Conservation (phyloP, 2,888 invertebrate species). For the Oxyscelio sp. region DNA sequence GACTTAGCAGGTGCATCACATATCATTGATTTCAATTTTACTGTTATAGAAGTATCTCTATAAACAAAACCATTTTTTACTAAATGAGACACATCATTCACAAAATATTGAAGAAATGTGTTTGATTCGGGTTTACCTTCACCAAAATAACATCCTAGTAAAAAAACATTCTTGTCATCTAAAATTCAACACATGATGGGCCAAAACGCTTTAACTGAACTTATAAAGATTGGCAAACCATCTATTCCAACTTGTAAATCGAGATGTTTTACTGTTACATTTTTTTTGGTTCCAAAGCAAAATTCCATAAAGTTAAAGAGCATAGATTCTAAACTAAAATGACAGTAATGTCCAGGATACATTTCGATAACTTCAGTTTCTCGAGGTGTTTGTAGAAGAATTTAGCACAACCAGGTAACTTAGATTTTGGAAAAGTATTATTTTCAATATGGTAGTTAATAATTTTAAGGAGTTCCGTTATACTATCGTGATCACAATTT, state of each 20-base stretch:
- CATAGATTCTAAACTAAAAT: slow-evolving; percentile 3
- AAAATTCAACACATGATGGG: slow-evolving; percentile 58
- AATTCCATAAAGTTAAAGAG: background rate
- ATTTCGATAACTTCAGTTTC: background rate
- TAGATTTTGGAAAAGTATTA: background rate
- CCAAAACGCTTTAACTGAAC: slow-evolving; percentile 64
- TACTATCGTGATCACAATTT: slow-evolving; percentile 3
- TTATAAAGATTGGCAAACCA: slow-evolving; percentile 44
- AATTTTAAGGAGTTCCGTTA: background rate
- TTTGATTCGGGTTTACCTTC: slow-evolving; percentile 71
- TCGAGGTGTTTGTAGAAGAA: slow-evolving; percentile 21
- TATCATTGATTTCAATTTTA: slow-evolving; percentile 40
- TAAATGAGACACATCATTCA: slow-evolving; percentile 45
- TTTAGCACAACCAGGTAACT: background rate
- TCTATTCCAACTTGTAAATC: slow-evolving; percentile 21
- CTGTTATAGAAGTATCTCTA: background rate
- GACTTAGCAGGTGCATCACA: slow-evolving; percentile 76
- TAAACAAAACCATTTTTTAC: slow-evolving; percentile 17
- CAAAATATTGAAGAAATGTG: slow-evolving; percentile 73
- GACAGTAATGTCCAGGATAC: slow-evolving; percentile 4
- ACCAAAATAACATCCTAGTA: slow-evolving; percentile 72
- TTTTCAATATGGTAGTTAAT: slow-evolving; percentile 11
- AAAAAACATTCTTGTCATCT: slow-evolving; percentile 44
- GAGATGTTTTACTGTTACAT: too few relatives aligned
- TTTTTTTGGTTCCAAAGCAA: too few relatives aligned